Evolutionary conservation across 2,113 vertebrate genomes (phyloP), one percentile per base, ranked within the genome.

Genomic region (Gambusia affinis): DNA sequence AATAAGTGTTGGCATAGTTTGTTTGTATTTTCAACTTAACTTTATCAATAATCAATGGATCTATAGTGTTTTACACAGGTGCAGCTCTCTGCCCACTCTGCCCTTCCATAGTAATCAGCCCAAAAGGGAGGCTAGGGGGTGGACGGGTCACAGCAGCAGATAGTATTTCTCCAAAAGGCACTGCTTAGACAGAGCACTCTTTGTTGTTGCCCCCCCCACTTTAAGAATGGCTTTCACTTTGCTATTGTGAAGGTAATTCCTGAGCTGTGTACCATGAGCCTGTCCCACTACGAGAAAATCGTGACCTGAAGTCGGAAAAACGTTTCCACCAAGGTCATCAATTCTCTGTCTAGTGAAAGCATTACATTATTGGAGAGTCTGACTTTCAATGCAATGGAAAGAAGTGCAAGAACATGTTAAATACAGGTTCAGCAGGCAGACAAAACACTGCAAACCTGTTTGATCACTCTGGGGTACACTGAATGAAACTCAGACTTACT

Each of bases 131-230:
- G 72, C 87, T 89, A 90, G 64, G 66, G 29, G 11, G 60, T 14
- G 73, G 6, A 70, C 71, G 85, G 76, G 71, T 70, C n/a, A 42
- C 85, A 88, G 82, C 82, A 92, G 86, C 44, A 88, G 93, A 93
- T 89, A 92, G 90, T 86, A 87, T 95, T 94, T 93, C 94, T 89
- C 65, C 91, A 85, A 91, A 92, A 89, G 84, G 91, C 85, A 80
- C 71, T 86, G 79, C 78, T 85, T 80, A 76, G 90, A 95, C 92
- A 95, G 92, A 91, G 81, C 70, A 80, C 80, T 90, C 94, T 93
- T 92, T 94, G 92, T 95, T 94, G 85, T 4, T 5, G 17, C 0
- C 14, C 4, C 44, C 77, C 82, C 87, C 78, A 82, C 85, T 85
- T 79, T 83, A 82, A 89, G 85, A 91, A 90, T 76, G 81, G 84